A percentile compares a stretch with the other conserved stretches of the same genome.
phyloP scores from a whole-genome alignment of 2,113 vertebrate species.

The Ornithorhynchus anatinus region DNA sequence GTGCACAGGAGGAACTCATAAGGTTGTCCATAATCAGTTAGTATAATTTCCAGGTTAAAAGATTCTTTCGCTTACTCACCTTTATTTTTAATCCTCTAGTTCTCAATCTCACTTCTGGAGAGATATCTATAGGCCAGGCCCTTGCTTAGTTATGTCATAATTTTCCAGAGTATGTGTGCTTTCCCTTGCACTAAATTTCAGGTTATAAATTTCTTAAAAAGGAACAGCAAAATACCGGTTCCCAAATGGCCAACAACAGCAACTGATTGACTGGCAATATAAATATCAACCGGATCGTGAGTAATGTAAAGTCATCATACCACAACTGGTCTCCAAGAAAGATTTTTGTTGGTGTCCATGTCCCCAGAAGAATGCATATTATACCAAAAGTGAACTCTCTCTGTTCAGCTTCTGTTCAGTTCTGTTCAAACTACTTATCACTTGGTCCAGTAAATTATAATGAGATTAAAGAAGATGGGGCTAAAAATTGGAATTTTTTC shows the following conservation, averaged over 20 bases:
- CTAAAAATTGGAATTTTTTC: background rate
- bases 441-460: background rate
- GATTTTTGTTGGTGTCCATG: slow-evolving; percentile 30
- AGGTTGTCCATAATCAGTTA: too few relatives aligned
- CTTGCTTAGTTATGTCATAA: too few relatives aligned
- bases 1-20: too few relatives aligned
- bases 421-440: slow-evolving; percentile 36
- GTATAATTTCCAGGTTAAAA: too few relatives aligned
- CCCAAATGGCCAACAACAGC: background rate
- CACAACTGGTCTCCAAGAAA: slow-evolving; percentile 23
- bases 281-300: slow-evolving; percentile 10
- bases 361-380: slow-evolving; percentile 14
- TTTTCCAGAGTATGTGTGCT: too few relatives aligned
- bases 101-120: too few relatives aligned
- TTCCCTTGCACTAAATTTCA: too few relatives aligned
- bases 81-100: too few relatives aligned
- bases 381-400: slow-evolving; percentile 14
- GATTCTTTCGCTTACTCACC: too few relatives aligned
- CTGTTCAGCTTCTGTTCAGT: slow-evolving; percentile 19
- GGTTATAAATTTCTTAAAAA: too few relatives aligned
- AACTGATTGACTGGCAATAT: slow-evolving; percentile 44
- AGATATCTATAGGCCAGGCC: too few relatives aligned
- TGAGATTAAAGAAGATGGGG: background rate
- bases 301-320: slow-evolving; percentile 45
- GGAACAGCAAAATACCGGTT: slow-evolving; percentile 41